Evolutionary conservation across 1,140 invertebrate species (phyloP), one percentile per base, ranked within the genome.

Genomic region (Sitophilus oryzae): DNA sequence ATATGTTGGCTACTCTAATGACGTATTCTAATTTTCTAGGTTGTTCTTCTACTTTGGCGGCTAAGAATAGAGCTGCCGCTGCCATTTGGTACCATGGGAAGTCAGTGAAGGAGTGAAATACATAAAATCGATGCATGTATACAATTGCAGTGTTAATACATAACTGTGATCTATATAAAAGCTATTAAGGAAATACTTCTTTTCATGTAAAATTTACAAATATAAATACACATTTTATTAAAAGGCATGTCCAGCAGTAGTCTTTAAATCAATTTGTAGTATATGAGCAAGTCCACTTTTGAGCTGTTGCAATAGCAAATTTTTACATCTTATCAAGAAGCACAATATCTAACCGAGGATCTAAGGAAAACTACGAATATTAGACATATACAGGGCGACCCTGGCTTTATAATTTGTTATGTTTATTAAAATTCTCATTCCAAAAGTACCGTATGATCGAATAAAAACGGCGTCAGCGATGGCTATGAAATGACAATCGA

Each of bases 71-170:
- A 36, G 90, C 84, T 5, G 89, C 89, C 1, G 88, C 81, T 20
- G 87, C 83, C 67, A 91, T 88, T 16, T 82, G 74, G 74, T 92
- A 89, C 57, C 88, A 82, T 67, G 89, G 86, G 67, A 93, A 93
- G 55, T 85, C 82, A 10, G 84, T 81, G 71, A 95, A 88, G 0
- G 91, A 89, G 67, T 94, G 93, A 73, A 93, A 95, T 73, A 95
- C 90, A 72, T 95, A 98, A 74, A 98, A 98, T 19, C 94, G 79
- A 72, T 97, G 93, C 93, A 98, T 96, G 66, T 96, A 98, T n/a
- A 97, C 93, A 64, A 96, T 96, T 23, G 91, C 91, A 52, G 92
- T 94, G 71, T 93, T 93, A 65, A 94, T 93, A 71, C 90, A 93
- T 71, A 94, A 74, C 74, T 93, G 90, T 18, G 85, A 87, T 62